These are phyloP conservation scores for Mythimna ferrago DNA, from an alignment of 2,888 invertebrate species.

Conservation along the genomic window DNA sequence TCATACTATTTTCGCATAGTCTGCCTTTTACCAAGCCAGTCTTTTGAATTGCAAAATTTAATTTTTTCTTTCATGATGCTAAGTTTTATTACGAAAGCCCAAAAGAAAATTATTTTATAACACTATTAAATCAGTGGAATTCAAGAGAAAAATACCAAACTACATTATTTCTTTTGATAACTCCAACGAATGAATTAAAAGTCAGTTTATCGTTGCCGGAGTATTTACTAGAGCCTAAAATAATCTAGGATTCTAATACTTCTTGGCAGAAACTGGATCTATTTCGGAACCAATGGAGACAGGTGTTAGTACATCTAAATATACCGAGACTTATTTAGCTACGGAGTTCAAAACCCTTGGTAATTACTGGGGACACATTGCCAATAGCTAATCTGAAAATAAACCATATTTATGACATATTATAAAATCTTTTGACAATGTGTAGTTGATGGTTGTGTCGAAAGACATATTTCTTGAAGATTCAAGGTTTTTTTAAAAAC, in stretches of 20 bases:
- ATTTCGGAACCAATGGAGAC: constrained; percentile 58
- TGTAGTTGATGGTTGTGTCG: constrained; percentile 4
- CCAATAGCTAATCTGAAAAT: constrained; percentile 71
- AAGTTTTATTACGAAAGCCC: background rate
- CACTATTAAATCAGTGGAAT: background rate
- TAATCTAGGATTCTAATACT: constrained; percentile 35
- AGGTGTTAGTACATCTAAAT: constrained; percentile 71
- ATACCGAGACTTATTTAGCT: constrained; percentile 53
- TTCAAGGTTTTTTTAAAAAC: constrained; percentile 5
- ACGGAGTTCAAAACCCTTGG: constrained; percentile 70
- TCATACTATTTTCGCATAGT: constrained; percentile 6
- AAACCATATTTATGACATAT: constrained; percentile 8
- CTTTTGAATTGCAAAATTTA: background rate
- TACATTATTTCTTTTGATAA: too few relatives aligned
- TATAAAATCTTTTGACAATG: constrained; percentile 26
- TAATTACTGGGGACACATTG: constrained; percentile 66
- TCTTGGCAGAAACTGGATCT: constrained; percentile 54
- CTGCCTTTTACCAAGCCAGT: background rate
- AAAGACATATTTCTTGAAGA: constrained; percentile 8
- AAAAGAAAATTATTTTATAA: background rate
- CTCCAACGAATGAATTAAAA: background rate
- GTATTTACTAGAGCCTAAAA: constrained; percentile 44
- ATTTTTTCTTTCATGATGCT: background rate
- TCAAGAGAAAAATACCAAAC: background rate
- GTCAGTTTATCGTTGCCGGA: background rate